These are phyloP conservation scores for Sinocyclocheilus rhinocerous DNA, from an alignment of 2,113 vertebrate genomes.

Conservation along the genomic window DNA sequence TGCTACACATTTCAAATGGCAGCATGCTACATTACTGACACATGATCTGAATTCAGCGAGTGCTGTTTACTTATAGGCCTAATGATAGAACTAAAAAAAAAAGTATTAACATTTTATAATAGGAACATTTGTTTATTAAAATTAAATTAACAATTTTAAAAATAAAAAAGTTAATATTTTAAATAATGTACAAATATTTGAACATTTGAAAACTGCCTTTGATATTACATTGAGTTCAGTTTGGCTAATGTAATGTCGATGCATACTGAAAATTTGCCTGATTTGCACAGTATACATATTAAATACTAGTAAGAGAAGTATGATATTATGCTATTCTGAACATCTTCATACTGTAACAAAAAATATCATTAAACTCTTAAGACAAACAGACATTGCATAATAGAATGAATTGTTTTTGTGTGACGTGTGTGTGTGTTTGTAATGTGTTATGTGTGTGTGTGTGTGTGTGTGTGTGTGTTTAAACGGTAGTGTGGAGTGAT, in stretches of 20 bases:
- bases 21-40: not conserved
- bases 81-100: not conserved
- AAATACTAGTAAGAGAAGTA: not conserved
- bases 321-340: not conserved
- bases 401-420: slow-evolving; percentile 19
- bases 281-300: no score
- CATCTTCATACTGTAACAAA: slow-evolving; percentile 7
- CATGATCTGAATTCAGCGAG: not conserved
- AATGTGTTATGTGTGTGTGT: slow-evolving; percentile 12
- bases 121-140: not conserved
- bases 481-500: slow-evolving; percentile 46
- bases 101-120: no score
- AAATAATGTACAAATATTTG: not conserved
- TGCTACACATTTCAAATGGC: not conserved
- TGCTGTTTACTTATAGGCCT: not conserved
- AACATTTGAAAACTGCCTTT: not conserved
- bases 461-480: not conserved
- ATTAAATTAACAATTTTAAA: not conserved
- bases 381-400: slow-evolving; percentile 9
- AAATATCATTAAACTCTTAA: slow-evolving; percentile 16
- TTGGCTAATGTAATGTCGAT: no score
- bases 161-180: not conserved
- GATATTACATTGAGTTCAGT: no score
- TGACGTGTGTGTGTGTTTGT: not conserved
- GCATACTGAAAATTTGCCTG: no score